Evolutionary conservation across 2,797 vertebrate species (phyloP).

Genomic region (Psittacula echo): DNA sequence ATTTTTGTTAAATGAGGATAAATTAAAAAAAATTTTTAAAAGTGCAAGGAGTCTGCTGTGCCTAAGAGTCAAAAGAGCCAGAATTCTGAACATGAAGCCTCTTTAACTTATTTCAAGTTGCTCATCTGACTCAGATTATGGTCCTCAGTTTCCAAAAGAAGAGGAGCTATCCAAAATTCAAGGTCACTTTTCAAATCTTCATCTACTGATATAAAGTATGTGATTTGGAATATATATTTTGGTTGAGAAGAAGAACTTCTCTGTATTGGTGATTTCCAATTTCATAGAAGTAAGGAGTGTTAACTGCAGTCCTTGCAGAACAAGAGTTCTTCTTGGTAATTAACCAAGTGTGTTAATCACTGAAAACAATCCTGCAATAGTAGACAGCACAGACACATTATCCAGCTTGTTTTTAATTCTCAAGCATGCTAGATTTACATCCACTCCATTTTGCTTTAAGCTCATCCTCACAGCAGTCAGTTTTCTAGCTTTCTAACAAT

Average conservation of each 20-base stretch:
- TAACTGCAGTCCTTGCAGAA: not conserved
- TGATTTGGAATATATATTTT: not conserved
- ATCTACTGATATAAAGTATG: not conserved
- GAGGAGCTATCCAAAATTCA: not conserved
- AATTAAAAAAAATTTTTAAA: not conserved
- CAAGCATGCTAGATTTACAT: not conserved
- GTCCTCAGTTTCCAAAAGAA: not conserved
- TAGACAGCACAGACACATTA: not conserved
- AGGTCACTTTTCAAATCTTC: not conserved
- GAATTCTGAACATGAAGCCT: not conserved
- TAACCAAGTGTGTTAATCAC: not conserved
- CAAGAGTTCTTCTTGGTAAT: not conserved
- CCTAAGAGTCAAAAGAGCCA: not conserved
- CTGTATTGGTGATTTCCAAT: not conserved
- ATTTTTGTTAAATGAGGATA: not conserved
- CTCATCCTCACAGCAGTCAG: not conserved
- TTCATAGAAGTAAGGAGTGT: not conserved
- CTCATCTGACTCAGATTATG: not conserved
- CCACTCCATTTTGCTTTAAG: not conserved
- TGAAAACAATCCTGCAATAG: not conserved
- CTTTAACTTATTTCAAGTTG: not conserved
- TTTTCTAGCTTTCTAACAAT: slow-evolving; percentile 8
- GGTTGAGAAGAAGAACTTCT: not conserved
- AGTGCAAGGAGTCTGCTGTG: not conserved
- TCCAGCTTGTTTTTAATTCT: not conserved